A percentile compares a stretch with the other conserved stretches of the same genome.
phyloP scores from a whole-genome alignment of 2,888 invertebrate genomes.

The Tetragnatha montana region DNA sequence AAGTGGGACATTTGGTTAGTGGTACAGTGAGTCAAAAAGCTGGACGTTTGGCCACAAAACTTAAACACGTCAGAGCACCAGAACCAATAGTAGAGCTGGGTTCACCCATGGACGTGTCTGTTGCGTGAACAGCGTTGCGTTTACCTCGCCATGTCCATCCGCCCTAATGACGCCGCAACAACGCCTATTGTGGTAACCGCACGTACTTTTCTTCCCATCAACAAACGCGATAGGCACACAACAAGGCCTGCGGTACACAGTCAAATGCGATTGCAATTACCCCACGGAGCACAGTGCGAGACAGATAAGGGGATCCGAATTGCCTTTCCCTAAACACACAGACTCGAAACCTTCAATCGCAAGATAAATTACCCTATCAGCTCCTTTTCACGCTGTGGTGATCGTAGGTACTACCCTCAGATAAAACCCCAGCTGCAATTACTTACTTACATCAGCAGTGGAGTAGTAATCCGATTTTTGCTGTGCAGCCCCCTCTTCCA shows the following conservation, averaged over 20 bases:
- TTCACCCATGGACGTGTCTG: too few species aligned
- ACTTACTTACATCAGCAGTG: background rate
- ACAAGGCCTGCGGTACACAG: background rate
- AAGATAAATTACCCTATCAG: slow-evolving; percentile 54
- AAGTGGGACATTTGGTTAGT: too few species aligned
- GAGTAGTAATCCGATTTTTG: slow-evolving; percentile 49
- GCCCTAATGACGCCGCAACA: background rate
- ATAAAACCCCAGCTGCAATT: slow-evolving; percentile 23
- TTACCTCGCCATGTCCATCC: background rate
- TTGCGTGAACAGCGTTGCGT: too few species aligned
- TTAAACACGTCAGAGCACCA: too few species aligned
- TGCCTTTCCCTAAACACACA: slow-evolving; percentile 20
- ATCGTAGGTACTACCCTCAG: slow-evolving; percentile 28
- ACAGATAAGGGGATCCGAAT: slow-evolving; percentile 19
- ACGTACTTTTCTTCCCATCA: background rate
- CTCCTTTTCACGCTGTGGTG: slow-evolving; percentile 25
- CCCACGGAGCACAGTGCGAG: background rate
- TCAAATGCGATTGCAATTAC: background rate
- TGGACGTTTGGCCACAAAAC: too few species aligned
- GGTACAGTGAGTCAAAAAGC: too few species aligned
- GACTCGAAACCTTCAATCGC: slow-evolving; percentile 19
- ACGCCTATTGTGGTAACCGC: background rate
- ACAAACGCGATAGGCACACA: background rate
- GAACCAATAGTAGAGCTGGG: too few species aligned
- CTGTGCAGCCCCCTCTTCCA: slow-evolving; percentile 8